Percentiles rank a stretch among this genome's conserved stretches.
These are phyloP conservation scores for Gryllus bimaculatus DNA, from an alignment of 1,140 invertebrate genomes.

Conservation along the genomic window DNA sequence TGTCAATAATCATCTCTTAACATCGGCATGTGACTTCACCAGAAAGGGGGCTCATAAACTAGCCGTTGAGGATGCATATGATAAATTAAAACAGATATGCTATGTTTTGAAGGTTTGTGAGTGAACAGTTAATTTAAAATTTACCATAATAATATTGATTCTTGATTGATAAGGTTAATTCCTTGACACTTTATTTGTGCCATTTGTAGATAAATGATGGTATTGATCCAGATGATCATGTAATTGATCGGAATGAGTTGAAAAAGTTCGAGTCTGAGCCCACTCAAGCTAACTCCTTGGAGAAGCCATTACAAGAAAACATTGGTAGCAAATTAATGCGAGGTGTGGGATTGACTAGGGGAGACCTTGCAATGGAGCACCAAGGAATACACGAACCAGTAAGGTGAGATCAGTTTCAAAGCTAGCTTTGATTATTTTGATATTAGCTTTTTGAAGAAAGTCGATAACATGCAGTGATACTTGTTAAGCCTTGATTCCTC, in stretches of 20 bases:
- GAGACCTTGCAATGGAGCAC: constrained; percentile 37
- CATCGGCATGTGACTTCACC: not conserved
- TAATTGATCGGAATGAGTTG: no score
- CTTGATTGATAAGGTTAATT: no score
- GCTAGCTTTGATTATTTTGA: no score
- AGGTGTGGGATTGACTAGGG: constrained; percentile 58
- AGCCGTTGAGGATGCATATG: not conserved
- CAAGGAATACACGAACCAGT: constrained; percentile 38
- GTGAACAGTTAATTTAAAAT: not conserved
- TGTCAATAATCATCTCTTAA: not conserved
- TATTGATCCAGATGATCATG: no score
- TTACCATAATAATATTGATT: no score
- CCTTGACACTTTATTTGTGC: no score
- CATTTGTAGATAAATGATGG: no score
- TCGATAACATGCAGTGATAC: no score
- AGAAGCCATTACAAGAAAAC: constrained; percentile 29
- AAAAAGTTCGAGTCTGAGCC: no score
- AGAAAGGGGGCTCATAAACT: not conserved
- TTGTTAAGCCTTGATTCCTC: no score
- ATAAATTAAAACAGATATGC: not conserved
- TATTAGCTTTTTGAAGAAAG: no score
- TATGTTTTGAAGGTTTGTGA: not conserved
- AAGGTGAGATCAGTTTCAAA: constrained; percentile 26
- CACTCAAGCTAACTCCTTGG: not conserved
- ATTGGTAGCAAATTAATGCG: constrained; percentile 61